Evolutionary conservation across 2,888 invertebrate genomes (phyloP).

Genomic region (Sinelater perroti): DNA sequence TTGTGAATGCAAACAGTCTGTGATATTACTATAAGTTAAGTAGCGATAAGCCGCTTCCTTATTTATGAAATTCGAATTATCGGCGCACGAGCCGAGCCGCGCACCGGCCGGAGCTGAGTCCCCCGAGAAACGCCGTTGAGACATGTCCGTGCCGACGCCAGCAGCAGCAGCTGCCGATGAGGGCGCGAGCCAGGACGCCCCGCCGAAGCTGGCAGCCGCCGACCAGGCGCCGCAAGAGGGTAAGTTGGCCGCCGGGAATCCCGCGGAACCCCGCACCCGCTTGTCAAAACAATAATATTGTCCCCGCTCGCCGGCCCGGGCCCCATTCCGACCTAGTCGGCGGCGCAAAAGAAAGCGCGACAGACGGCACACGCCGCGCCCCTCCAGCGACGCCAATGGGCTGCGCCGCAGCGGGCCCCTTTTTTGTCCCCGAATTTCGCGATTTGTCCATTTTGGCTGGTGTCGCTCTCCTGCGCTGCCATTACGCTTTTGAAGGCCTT

Average conservation of each 20-base stretch:
- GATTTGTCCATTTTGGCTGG: conserved; percentile 18
- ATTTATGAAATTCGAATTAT: conserved; percentile 38
- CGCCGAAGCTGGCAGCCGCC: conserved; percentile 20
- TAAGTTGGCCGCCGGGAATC: too few species aligned
- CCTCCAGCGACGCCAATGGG: conserved; percentile 4
- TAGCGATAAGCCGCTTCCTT: conserved; percentile 38
- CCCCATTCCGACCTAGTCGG: too few species aligned
- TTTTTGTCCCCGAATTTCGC: conserved; percentile 16
- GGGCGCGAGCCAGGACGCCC: conserved; percentile 22
- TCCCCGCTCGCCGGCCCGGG: neutral
- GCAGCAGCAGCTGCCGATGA: conserved; percentile 29
- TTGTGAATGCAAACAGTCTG: conserved; percentile 69
- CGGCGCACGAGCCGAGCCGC: conserved; percentile 32
- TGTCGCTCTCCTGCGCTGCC: too few species aligned
- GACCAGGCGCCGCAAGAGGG: conserved; percentile 33
- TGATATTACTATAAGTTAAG: conserved; percentile 64
- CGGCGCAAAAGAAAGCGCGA: too few species aligned
- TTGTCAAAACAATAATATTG: conserved; percentile 11
- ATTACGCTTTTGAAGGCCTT: too few species aligned
- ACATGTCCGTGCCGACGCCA: conserved; percentile 37
- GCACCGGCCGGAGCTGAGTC: conserved; percentile 23
- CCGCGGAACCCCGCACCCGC: neutral
- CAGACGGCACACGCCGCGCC: too few species aligned
- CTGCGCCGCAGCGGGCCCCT: conserved; percentile 14
- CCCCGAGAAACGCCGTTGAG: conserved; percentile 13